Evolutionary conservation across 2,113 vertebrate genomes (phyloP), one percentile per base, ranked within the genome.

Genomic region (Synodontis membranacea): DNA sequence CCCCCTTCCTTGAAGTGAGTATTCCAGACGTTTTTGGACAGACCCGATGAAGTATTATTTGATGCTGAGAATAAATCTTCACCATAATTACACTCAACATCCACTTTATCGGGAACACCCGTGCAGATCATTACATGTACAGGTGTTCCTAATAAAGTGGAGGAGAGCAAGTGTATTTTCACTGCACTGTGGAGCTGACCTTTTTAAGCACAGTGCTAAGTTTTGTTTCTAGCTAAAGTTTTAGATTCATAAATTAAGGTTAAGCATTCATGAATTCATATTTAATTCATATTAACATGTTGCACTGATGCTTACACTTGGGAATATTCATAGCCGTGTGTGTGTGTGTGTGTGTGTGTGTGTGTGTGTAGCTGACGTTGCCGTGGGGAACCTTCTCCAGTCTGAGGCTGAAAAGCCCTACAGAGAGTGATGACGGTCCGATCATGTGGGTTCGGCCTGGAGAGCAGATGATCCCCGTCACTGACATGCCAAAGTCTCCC

Each of bases 361-460:
- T 78, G 44, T 84, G n/a, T 79, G 54, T 78, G 52, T 46, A 99
- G 98, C 95, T 96, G 91, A 98, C 98, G 86, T 94, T 99, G 91
- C 98, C 98, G 0, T 99, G 98, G 98, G 98, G 98, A 83, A 97
- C 96, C 1, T 94, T 97, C 87, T 99, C 98, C 94, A 98, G 96
- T 92, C 95, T 99, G 92, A 96, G 95, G 89, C 94, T 94, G 91
- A 96, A 96, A 92, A 95, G 94, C 93, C 98, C 97, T 82, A 97
- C 94, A 86, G 97, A 99, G 88, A 99, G 98, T 31, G 98, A 99
- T 88, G 98, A 99, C 82, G 98, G 98, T 80, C 98, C 98, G 74
- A 99, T 99, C 88, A 96, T 99, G 97, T 99, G 98, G 98, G 98
- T 99, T 90, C 96, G 98, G 79, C 98, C 98, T 0, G 98, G 98